These are phyloP conservation scores for Campylomormyrus numenius DNA, from an alignment of 2,113 vertebrate genomes.

Conservation along the genomic window DNA sequence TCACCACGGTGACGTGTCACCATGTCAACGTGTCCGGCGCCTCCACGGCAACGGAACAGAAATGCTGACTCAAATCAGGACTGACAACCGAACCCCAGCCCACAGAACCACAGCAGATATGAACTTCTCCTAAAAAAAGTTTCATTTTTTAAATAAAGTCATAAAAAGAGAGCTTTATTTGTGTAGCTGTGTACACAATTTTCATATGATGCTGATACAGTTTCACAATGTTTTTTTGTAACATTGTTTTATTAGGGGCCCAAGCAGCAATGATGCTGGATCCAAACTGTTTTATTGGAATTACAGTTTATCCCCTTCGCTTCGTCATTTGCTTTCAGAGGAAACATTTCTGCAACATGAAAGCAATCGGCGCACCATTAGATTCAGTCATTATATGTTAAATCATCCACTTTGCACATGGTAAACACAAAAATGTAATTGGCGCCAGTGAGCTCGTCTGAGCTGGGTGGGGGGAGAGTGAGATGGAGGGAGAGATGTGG, in stretches of 20 bases:
- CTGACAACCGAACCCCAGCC: background rate
- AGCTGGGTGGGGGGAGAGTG: background rate
- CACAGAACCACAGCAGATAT: background rate
- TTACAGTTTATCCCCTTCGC: background rate
- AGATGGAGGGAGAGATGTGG: conserved; percentile 6
- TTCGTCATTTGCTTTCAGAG: background rate
- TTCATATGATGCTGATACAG: background rate
- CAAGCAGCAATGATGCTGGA: background rate
- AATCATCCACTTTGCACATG: background rate
- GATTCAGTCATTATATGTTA: background rate
- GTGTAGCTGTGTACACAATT: background rate
- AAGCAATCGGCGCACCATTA: background rate
- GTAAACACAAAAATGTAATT: conserved; percentile 11
- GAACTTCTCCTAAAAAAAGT: background rate
- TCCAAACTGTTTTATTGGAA: background rate
- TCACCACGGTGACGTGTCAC: background rate
- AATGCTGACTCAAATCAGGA: background rate
- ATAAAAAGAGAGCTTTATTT: background rate
- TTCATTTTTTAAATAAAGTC: background rate
- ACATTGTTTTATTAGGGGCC: background rate
- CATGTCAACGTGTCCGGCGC: background rate
- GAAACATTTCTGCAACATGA: background rate
- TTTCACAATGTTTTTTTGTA: background rate
- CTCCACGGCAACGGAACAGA: background rate
- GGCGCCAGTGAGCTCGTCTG: background rate